phyloP scores from a whole-genome alignment of 64 coral and sea anemone species.

The Catalaphyllia jardinei region DNA sequence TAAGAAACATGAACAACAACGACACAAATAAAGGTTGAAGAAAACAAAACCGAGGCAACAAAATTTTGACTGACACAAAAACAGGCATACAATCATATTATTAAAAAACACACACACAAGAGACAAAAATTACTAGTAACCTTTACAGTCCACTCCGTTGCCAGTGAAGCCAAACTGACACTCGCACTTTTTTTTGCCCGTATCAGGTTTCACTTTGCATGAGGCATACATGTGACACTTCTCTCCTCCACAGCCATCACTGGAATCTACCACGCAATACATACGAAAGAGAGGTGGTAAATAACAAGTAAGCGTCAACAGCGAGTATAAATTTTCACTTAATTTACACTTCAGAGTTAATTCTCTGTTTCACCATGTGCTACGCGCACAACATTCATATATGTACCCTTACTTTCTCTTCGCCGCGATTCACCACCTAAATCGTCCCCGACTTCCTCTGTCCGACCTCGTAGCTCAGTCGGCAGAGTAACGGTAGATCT shows the following conservation, averaged over 20 bases:
- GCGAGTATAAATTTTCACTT: too few relatives aligned
- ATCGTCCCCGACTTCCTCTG: too few relatives aligned
- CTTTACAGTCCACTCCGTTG: conserved; percentile 47
- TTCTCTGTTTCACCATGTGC: too few relatives aligned
- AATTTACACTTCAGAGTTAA: too few relatives aligned
- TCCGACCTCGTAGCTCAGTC: too few relatives aligned
- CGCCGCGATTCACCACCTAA: too few relatives aligned
- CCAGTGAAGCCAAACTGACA: conserved; percentile 48
- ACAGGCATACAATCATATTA: too few relatives aligned
- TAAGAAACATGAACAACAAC: neutral
- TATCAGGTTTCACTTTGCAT: conserved; percentile 17
- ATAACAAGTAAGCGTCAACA: neutral
- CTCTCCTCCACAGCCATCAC: conserved; percentile 25
- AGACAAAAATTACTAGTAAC: neutral
- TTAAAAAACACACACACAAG: neutral
- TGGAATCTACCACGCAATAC: neutral
- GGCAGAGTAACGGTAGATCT: too few relatives aligned
- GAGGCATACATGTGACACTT: conserved; percentile 51
- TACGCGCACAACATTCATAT: too few relatives aligned
- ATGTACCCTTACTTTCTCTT: too few relatives aligned
- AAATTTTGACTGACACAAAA: too few relatives aligned
- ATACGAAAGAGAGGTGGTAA: neutral
- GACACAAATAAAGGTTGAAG: neutral
- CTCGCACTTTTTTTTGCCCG: neutral
- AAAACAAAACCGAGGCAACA: too few relatives aligned